Base-by-base conservation (phyloP, 1,140 invertebrate species). In the Bursaphelenchus mucronatus region DNA sequence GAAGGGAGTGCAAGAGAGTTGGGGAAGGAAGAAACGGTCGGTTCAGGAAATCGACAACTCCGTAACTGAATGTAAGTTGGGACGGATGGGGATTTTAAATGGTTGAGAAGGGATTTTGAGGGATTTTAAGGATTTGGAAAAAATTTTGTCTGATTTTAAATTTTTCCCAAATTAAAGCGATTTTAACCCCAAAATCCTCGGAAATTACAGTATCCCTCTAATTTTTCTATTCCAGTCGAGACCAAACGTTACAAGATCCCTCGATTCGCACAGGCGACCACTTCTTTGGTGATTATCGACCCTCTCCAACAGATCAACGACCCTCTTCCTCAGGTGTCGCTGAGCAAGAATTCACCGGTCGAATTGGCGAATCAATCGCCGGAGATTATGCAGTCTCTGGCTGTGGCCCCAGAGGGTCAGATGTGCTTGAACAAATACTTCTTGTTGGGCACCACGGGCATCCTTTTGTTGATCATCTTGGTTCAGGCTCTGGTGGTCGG, bases 201-300 rank as follows among this genome's bases (percentile, higher is more conserved):
- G 30, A 30, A 30, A 30, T 30, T 30, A 30, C 30, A 30, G 19
- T 51, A 10, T 15, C 40, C 19, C 17, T 13, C 49, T 59, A n/a
- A 61, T 53, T n/a, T 30, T 44, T n/a, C 4, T 13, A 30, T 80
- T 80, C 52, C 63, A 79, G 77, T 81, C 61, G 79, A 80, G 67
- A 80, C 78, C 21, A 65, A 66, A 53, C 77, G 78, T 15, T 80
- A 81, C 71, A 73, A 71, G 61, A 78, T 80, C 9, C 79, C 79
- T 40, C 69, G 77, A 46, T 74, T 70, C 55, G 69, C 79, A 7
- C 76, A 80, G 52, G 74, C 78, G 40, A 80, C 76, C 15, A 80
- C 79, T 43, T 71, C 67, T 47, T 55, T 80, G 15, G 67, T 81
- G 19, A 75, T 80, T 51, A 64, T 80, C 43, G 78, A 80, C 55